Evolutionary conservation across 2,113 vertebrate genomes (phyloP).

Genomic region (Pseudorasbora parva): DNA sequence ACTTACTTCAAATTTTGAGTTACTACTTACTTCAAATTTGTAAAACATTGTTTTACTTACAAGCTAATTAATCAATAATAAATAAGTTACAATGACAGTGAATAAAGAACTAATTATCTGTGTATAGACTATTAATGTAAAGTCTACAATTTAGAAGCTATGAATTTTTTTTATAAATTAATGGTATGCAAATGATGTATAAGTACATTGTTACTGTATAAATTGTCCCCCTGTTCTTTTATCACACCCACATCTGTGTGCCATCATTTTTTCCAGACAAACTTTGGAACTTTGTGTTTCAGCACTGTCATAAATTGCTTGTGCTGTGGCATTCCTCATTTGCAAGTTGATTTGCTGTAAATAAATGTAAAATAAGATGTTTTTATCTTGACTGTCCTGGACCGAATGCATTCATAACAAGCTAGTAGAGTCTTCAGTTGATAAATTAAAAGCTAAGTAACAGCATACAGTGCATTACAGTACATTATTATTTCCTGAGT

Average conservation of each 20-base stretch:
- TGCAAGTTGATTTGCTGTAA: not conserved
- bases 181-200: not conserved
- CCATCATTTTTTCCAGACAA: not conserved
- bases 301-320: not conserved
- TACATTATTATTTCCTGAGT: conserved; percentile 21
- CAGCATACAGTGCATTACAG: conserved; percentile 17
- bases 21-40: too few species aligned
- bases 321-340: not conserved
- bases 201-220: not conserved
- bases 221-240: not conserved
- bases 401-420: not conserved
- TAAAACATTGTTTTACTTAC: too few species aligned
- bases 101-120: not conserved
- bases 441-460: not conserved
- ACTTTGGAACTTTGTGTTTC: not conserved
- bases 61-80: not conserved
- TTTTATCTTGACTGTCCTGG: not conserved
- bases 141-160: not conserved
- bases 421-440: conserved; percentile 2
- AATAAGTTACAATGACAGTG: not conserved
- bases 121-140: not conserved
- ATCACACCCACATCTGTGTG: not conserved
- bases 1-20: too few species aligned
- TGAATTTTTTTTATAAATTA: not conserved
- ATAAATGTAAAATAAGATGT: not conserved